A percentile compares a stretch with the other conserved stretches of the same genome.
Conservation (phyloP, 2,113 vertebrate genomes). For the Zosterops hypoxanthus region DNA sequence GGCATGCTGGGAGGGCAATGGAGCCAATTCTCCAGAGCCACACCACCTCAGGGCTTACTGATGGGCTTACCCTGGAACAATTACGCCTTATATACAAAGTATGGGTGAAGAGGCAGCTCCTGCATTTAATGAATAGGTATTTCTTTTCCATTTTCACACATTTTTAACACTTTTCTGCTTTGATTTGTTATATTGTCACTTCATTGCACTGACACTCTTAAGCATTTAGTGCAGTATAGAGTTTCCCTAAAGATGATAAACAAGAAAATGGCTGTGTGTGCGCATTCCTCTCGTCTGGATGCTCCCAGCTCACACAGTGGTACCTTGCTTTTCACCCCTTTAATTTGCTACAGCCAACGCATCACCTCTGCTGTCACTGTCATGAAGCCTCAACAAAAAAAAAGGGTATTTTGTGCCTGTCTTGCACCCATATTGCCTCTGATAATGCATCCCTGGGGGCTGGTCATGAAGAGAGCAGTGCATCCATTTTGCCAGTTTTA, state of each 20-base stretch:
- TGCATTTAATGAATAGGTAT: background rate
- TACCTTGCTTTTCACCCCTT: background rate
- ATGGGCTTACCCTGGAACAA: background rate
- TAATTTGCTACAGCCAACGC: background rate
- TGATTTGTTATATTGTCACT: background rate
- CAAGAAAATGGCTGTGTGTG: background rate
- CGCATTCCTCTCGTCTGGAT: background rate
- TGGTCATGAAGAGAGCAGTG: background rate
- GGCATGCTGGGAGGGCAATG: background rate
- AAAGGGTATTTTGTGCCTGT: background rate
- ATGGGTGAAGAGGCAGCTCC: background rate
- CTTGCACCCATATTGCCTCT: background rate
- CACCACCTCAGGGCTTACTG: background rate
- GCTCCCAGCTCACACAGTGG: background rate
- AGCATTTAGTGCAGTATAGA: background rate
- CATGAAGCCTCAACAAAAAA: background rate
- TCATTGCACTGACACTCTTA: background rate
- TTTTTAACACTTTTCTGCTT: background rate
- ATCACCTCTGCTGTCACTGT: background rate
- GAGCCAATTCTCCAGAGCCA: background rate
- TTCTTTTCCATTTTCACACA: background rate
- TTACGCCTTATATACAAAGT: background rate
- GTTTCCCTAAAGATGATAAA: background rate
- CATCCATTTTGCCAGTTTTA: background rate
- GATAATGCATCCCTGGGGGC: background rate